A percentile compares a stretch with the other conserved stretches of the same genome.
These are phyloP conservation scores for Lepus oiostolus DNA, from an alignment of 2,797 vertebrate genomes.

Conservation along the genomic window DNA sequence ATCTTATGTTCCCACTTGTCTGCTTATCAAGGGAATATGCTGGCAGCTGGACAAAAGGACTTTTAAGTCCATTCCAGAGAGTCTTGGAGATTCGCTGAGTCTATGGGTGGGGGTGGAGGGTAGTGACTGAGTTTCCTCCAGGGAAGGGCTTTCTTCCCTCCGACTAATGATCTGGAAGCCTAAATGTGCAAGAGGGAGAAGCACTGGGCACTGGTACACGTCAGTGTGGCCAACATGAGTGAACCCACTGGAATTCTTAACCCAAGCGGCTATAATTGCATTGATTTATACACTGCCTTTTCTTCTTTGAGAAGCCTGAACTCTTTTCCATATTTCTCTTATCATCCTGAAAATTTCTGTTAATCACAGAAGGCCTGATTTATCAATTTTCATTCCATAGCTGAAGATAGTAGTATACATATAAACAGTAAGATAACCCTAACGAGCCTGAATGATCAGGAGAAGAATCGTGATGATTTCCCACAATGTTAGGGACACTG, in stretches of 20 bases:
- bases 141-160: conserved; percentile 49
- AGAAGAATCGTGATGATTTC: background rate
- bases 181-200: conserved; percentile 60
- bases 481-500: background rate
- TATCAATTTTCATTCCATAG: background rate
- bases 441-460: background rate
- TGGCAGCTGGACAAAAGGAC: conserved; percentile 73
- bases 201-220: background rate
- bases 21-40: conserved; percentile 62
- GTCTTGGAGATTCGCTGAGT: conserved; percentile 69
- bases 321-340: background rate
- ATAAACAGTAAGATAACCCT: background rate
- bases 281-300: conserved; percentile 59
- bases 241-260: conserved; percentile 38
- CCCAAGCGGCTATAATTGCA: conserved; percentile 35
- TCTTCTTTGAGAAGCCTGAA: conserved; percentile 31
- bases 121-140: conserved; percentile 20
- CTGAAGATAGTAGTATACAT: background rate
- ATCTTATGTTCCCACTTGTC: conserved; percentile 67
- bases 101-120: background rate
- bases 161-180: conserved; percentile 74
- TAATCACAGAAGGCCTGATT: background rate
- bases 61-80: conserved; percentile 78
- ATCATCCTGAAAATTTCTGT: conserved; percentile 10
- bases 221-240: background rate